Percentiles rank a stretch among this genome's conserved stretches.
Conservation (phyloP, 2,113 vertebrate species). For the Craseonycteris thonglongyai region DNA sequence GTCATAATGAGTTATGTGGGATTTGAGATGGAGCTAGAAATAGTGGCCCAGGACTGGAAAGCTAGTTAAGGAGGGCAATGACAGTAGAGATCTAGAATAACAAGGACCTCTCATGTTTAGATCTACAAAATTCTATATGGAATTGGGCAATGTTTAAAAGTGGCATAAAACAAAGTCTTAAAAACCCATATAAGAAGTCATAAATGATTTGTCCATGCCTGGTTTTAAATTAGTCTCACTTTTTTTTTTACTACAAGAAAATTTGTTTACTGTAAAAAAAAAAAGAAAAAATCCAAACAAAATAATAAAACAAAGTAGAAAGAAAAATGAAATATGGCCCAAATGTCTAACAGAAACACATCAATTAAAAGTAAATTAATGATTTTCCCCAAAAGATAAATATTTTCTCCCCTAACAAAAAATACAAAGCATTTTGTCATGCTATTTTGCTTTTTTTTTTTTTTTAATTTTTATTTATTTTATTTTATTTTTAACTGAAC, state of each 20-base stretch:
- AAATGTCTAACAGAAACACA: background rate
- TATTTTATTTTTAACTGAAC: too few species aligned
- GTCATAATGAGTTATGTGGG: background rate
- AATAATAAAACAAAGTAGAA: background rate
- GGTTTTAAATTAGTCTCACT: background rate
- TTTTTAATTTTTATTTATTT: too few species aligned
- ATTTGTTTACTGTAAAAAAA: background rate
- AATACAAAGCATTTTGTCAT: background rate
- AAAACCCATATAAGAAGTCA: background rate
- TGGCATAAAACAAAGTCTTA: background rate
- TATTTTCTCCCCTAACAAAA: background rate
- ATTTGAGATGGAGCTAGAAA: background rate
- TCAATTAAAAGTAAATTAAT: background rate
- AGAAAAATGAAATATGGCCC: background rate
- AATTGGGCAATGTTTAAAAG: too few species aligned
- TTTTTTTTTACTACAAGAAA: background rate
- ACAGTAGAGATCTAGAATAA: background rate
- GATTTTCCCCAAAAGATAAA: background rate
- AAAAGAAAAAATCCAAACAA: background rate
- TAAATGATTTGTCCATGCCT: background rate
- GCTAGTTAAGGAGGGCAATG: background rate
- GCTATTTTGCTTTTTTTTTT: too few species aligned
- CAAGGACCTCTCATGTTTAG: background rate
- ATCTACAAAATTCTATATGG: too few species aligned
- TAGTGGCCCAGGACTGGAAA: background rate